Conservation (phyloP, 2,113 vertebrate species). For the Ptilorrhoa leucosticta region DNA sequence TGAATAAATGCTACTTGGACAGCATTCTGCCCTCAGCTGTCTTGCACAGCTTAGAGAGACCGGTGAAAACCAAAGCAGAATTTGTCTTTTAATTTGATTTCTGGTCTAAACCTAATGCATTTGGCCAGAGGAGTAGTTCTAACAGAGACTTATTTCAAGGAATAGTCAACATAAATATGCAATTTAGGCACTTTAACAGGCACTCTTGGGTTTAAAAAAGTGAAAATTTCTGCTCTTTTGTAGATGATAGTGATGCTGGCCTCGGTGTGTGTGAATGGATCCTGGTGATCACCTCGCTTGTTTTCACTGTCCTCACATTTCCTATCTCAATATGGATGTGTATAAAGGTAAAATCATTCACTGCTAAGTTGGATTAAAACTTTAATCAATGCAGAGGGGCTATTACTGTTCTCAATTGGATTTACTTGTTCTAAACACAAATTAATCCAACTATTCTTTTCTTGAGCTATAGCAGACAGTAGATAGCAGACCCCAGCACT, state of each 20-base stretch:
- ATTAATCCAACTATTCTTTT: neutral
- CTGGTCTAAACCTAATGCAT: neutral
- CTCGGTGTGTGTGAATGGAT: slow-evolving; percentile 85
- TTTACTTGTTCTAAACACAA: neutral
- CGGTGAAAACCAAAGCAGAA: neutral
- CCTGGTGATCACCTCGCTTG: slow-evolving; percentile 75
- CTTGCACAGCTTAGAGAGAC: neutral
- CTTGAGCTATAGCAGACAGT: neutral
- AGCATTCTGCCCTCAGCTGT: neutral
- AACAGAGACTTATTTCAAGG: neutral
- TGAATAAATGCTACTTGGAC: neutral
- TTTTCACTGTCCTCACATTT: slow-evolving; percentile 79
- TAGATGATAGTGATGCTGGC: neutral
- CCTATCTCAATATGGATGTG: slow-evolving; percentile 93
- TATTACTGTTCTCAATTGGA: neutral
- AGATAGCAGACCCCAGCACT: neutral
- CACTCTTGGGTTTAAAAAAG: neutral
- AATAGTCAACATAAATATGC: neutral
- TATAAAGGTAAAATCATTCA: slow-evolving; percentile 83
- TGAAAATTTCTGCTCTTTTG: neutral
- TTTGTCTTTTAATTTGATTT: neutral
- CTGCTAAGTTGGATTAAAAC: neutral
- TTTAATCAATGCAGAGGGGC: neutral
- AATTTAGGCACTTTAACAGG: neutral
- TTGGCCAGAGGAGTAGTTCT: neutral